A percentile compares a stretch with the other conserved stretches of the same genome.
Conservation (phyloP, 2,888 invertebrate species). For the Limenitis camilla region DNA sequence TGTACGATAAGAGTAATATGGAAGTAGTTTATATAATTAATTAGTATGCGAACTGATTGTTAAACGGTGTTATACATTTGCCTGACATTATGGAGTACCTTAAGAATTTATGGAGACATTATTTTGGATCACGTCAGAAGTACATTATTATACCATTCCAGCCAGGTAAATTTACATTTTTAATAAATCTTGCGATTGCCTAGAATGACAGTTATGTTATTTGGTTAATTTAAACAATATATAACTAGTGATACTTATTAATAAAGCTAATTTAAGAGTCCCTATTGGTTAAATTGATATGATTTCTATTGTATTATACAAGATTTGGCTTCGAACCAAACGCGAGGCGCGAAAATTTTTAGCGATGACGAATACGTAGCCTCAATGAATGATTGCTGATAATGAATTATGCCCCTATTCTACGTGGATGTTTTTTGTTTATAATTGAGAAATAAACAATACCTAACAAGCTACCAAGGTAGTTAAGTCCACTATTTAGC, state of each 20-base stretch:
- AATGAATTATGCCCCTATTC: not conserved
- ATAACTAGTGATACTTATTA: not conserved
- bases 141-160: conserved; percentile 60
- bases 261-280: not conserved
- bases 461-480: too few species aligned
- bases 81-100: conserved; percentile 48
- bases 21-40: not conserved
- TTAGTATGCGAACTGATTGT: conserved; percentile 6
- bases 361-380: conserved; percentile 32
- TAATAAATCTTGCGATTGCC: too few species aligned
- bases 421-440: too few species aligned
- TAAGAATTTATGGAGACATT: conserved; percentile 54
- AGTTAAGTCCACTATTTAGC: too few species aligned
- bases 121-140: conserved; percentile 52
- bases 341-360: conserved; percentile 29
- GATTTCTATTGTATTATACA: conserved; percentile 10
- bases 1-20: not conserved
- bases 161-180: conserved; percentile 45
- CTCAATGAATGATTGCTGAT: not conserved
- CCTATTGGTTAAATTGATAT: conserved; percentile 9
- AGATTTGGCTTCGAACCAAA: conserved; percentile 41
- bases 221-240: too few species aligned
- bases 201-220: too few species aligned
- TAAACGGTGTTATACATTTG: conserved; percentile 4
- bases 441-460: too few species aligned